Evolutionary conservation across 2,888 invertebrate genomes (phyloP), one percentile per base, ranked within the genome.

Genomic region (Cephus sareptanus): DNA sequence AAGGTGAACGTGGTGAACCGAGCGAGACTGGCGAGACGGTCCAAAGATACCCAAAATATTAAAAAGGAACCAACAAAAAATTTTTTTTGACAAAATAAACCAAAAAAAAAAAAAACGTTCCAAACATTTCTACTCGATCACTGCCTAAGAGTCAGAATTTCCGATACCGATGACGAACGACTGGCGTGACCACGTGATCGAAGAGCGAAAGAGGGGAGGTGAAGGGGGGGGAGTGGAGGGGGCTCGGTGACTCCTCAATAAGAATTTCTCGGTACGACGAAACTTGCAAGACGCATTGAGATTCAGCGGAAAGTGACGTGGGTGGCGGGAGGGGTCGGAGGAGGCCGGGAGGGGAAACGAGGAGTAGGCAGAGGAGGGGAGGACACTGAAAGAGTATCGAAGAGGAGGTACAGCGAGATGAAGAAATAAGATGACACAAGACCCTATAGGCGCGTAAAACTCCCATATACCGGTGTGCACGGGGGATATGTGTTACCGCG

Each of bases 401-500:
- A 71, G 30, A 34, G 56, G 56, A 56, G 56, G 56, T 56, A 56
- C 56, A 56, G 56, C 56, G 23, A 56, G 56, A 56, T 56, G 23
- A 56, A 56, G 23, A 56, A 56, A 56, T 56, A 56, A 56, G 56
- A 56, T 23, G 23, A 23, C 56, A 23, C 23, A 23, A 23, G 12
- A 12, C 35, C 56, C 13, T 31, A 71, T 71, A 34, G 30, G 71
- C 71, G 71, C 33, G 31, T 34, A 9, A 9, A 33, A 71, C 31
- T 33, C 2, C 31, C 9, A 77, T 83, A 84, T 84, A 83, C 82
- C 82, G 86, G 84, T 84, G 83, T 85, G 84, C 82, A 79, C 23
- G 56, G 23, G 23, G 23, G 2, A 6, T 56, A 56, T 23, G 15
- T 23, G 56, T 56, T 56, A 15, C 40, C 40, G 15, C 23, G 56